Percentiles rank a stretch among this genome's conserved stretches.
Evolutionary conservation across 2,113 vertebrate species (phyloP).

Genomic region (Scomber colias): DNA sequence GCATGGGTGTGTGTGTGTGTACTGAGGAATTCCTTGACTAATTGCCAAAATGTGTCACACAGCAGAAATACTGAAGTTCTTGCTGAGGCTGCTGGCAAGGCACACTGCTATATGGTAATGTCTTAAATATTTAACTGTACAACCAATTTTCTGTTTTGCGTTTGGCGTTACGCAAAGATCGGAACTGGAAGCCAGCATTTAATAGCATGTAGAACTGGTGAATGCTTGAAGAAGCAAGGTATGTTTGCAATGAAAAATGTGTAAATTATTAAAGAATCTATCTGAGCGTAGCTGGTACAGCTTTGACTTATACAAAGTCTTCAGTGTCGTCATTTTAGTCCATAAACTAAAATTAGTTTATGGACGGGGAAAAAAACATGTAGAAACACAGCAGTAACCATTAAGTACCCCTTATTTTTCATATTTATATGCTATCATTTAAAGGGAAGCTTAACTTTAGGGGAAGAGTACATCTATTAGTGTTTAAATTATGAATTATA

Average conservation of each 20-base stretch:
- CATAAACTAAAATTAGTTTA: neutral
- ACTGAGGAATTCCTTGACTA: constrained; percentile 1
- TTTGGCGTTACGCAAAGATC: constrained; percentile 4
- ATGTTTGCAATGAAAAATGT: constrained; percentile 41
- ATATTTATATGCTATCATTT: neutral
- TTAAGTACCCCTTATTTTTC: neutral
- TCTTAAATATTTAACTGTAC: constrained; percentile 39
- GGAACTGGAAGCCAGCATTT: constrained; percentile 3
- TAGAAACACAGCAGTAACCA: neutral
- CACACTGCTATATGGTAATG: neutral
- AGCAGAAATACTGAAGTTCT: constrained; percentile 1
- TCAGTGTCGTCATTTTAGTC: constrained; percentile 5
- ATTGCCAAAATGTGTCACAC: neutral
- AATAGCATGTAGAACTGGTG: constrained; percentile 22
- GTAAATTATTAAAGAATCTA: constrained; percentile 57
- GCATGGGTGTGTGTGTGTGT: neutral
- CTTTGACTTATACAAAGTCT: constrained; percentile 25
- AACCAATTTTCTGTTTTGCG: constrained; percentile 15
- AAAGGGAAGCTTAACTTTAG: constrained; percentile 9
- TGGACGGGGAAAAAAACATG: no score
- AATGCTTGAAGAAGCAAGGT: constrained; percentile 28
- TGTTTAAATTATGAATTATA: constrained; percentile 69
- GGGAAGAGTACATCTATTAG: constrained; percentile 50
- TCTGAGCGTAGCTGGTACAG: neutral
- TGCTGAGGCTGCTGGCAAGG: neutral